Percentiles rank a stretch among this genome's conserved stretches.
These are phyloP conservation scores for Cichlasoma orientale DNA, from an alignment of 2,797 vertebrate genomes.

Conservation along the genomic window DNA sequence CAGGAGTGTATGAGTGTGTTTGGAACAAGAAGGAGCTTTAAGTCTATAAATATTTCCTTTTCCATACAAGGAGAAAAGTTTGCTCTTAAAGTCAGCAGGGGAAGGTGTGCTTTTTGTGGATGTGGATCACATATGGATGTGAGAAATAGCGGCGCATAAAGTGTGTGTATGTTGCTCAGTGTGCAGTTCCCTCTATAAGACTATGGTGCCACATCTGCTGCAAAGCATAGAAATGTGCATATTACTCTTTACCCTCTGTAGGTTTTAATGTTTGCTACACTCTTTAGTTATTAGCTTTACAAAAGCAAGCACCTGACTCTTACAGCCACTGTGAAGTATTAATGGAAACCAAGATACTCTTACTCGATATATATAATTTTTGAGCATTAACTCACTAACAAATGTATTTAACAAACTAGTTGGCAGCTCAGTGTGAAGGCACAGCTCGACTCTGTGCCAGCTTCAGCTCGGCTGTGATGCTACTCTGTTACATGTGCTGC, in stretches of 20 bases:
- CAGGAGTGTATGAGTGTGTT: background rate
- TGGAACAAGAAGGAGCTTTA: constrained; percentile 31
- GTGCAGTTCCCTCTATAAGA: background rate
- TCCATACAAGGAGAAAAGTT: constrained; percentile 63
- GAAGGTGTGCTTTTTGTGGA: constrained; percentile 28
- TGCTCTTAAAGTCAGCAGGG: constrained; percentile 23
- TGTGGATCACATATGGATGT: constrained; percentile 40
- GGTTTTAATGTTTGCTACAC: background rate
- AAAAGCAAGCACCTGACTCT: background rate
- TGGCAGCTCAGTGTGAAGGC: background rate
- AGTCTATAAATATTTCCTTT: constrained; percentile 62
- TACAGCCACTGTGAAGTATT: background rate
- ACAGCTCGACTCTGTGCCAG: accelerated
- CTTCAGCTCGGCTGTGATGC: background rate
- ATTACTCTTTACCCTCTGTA: background rate
- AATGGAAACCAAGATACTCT: background rate
- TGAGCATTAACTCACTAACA: background rate
- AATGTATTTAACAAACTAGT: too few species aligned
- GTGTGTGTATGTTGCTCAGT: background rate
- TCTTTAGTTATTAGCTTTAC: background rate
- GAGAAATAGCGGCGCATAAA: background rate
- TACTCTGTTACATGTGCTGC: too few species aligned
- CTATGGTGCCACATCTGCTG: background rate
- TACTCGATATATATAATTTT: background rate
- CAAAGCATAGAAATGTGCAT: background rate